Percentiles rank a stretch among this genome's conserved stretches.
phyloP scores from a whole-genome alignment of 2,797 vertebrate genomes.

The Coendou prehensilis region DNA sequence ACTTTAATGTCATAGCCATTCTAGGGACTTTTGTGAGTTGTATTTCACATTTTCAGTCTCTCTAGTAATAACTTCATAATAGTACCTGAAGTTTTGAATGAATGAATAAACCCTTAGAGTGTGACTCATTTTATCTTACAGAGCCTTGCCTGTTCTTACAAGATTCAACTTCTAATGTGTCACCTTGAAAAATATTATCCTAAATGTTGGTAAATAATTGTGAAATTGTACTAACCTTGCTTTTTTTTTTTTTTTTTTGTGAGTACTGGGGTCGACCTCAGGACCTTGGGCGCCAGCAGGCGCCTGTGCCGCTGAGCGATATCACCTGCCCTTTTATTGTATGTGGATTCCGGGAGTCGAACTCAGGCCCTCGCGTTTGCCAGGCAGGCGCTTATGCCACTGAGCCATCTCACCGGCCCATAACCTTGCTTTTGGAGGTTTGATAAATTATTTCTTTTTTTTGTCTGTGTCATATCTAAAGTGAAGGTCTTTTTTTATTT shows the following conservation, averaged over 20 bases:
- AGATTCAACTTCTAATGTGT: background rate
- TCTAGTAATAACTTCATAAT: constrained; percentile 4
- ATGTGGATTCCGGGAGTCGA: too few species aligned
- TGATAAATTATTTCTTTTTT: background rate
- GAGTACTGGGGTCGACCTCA: too few species aligned
- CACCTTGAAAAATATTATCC: constrained; percentile 22
- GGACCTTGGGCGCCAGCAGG: too few species aligned
- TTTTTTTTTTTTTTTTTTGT: background rate
- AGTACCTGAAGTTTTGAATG: background rate
- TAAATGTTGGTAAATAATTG: background rate
- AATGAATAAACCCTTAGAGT: background rate
- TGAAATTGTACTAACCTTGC: background rate
- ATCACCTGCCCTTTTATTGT: too few species aligned
- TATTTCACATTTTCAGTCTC: background rate
- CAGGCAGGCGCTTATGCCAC: too few species aligned
- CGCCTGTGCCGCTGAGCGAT: too few species aligned
- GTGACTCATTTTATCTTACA: background rate
- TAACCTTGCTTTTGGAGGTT: background rate
- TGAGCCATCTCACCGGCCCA: too few species aligned
- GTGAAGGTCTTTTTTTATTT: background rate
- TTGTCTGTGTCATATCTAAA: background rate
- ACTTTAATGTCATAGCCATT: constrained; percentile 1
- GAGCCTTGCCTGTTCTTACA: background rate
- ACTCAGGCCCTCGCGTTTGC: too few species aligned
- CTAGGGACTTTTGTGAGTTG: background rate